phyloP scores from a whole-genome alignment of 2,797 vertebrate species.

The Sebastes minor region DNA sequence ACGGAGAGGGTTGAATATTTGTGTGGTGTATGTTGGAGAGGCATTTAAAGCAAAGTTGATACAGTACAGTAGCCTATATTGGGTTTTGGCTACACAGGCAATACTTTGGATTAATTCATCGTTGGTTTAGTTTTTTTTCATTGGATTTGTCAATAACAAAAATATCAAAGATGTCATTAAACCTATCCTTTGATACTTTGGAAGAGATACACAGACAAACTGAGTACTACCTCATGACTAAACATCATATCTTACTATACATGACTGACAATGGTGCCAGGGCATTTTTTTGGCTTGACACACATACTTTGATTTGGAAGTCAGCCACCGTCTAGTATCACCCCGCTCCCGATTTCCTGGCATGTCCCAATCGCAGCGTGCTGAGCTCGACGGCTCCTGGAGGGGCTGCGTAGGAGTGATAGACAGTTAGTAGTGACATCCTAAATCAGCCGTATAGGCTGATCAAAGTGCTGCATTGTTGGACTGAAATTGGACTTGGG shows the following conservation, averaged over 20 bases:
- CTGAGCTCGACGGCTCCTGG: conserved; percentile 44
- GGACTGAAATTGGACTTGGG: conserved; percentile 72
- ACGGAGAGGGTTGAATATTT: too few relatives aligned
- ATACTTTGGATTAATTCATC: background rate
- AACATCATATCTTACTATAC: background rate
- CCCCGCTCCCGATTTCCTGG: conserved; percentile 39
- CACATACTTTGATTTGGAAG: conserved; percentile 29
- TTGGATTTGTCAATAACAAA: background rate
- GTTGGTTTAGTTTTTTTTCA: background rate
- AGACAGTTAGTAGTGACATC: conserved; percentile 65
- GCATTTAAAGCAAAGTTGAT: too few relatives aligned
- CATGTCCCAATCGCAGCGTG: conserved; percentile 39
- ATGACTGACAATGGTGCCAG: background rate
- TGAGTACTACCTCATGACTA: background rate
- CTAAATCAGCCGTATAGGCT: conserved; percentile 61
- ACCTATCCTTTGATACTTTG: background rate
- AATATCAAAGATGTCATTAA: background rate
- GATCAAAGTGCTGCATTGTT: conserved; percentile 77
- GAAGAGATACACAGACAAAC: background rate
- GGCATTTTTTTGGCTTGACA: conserved; percentile 12
- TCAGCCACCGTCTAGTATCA: conserved; percentile 6
- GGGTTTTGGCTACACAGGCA: background rate
- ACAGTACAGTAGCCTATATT: background rate
- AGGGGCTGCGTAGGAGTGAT: conserved; percentile 62
- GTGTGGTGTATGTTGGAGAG: background rate